phyloP scores from a whole-genome alignment of 2,797 vertebrate species.

The Calcarius lapponicus region DNA sequence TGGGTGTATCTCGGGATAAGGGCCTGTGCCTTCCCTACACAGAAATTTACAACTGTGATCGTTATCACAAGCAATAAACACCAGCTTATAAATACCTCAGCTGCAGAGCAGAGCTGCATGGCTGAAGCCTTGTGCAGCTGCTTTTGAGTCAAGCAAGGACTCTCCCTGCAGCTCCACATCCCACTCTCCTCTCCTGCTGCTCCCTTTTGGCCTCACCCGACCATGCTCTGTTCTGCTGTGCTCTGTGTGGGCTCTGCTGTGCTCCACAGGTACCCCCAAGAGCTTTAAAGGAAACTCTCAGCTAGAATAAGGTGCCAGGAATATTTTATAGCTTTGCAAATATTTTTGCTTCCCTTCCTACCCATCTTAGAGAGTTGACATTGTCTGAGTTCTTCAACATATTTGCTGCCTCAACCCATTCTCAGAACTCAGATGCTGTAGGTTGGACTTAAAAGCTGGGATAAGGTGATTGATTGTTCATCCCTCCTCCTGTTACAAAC shows the following conservation, averaged over 20 bases:
- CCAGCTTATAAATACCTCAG: background rate
- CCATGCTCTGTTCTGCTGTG: accelerated
- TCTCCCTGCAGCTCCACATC: background rate
- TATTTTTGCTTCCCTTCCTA: background rate
- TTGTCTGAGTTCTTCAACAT: background rate
- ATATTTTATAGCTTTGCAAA: background rate
- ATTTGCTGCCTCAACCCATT: background rate
- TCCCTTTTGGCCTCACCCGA: background rate
- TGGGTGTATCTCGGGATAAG: background rate
- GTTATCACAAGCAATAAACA: background rate
- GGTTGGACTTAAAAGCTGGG: no score
- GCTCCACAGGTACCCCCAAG: background rate
- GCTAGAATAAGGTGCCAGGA: background rate
- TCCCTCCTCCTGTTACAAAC: background rate
- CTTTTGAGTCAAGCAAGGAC: background rate
- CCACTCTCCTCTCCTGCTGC: background rate
- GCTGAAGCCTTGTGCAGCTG: background rate
- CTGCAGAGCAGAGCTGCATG: background rate
- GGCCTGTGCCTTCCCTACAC: background rate
- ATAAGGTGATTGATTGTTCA: no score
- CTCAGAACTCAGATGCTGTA: background rate
- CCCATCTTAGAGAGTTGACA: background rate
- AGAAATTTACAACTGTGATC: background rate
- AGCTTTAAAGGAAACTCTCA: background rate
- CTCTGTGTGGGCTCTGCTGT: background rate